A percentile compares a stretch with the other conserved stretches of the same genome.
These are phyloP conservation scores for Paracentrotus lividus DNA, from an alignment of 53 echinoderm and acorn worm species.

Conservation along the genomic window DNA sequence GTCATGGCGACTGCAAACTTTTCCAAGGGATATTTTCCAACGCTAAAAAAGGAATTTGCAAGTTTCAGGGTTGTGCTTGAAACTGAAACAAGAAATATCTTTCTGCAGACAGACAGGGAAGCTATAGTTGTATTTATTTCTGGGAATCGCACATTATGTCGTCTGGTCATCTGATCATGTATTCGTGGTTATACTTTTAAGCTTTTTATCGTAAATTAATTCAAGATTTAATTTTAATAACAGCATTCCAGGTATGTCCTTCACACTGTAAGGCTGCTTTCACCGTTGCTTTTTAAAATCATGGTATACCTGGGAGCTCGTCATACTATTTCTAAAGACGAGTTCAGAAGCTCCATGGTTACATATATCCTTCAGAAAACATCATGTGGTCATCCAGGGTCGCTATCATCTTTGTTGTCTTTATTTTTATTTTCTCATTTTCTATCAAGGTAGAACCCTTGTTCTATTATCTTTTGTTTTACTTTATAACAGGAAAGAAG, in stretches of 20 bases:
- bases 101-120: background rate
- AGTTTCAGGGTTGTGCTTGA: background rate
- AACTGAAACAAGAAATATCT: background rate
- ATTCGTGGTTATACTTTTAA: no score
- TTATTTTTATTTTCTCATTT: background rate
- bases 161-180: background rate
- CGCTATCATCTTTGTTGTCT: background rate
- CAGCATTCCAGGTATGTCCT: background rate
- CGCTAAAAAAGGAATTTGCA: constrained; percentile 33
- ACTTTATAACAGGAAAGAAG: background rate
- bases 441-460: background rate
- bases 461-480: background rate
- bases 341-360: no score
- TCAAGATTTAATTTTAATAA: background rate
- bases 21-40: constrained; percentile 15
- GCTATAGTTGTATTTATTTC: background rate
- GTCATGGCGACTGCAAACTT: constrained; percentile 55
- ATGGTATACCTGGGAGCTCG: constrained; percentile 9
- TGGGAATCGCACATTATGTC: background rate
- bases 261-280: background rate
- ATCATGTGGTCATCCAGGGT: constrained; percentile 29
- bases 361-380: constrained; percentile 10
- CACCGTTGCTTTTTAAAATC: background rate
- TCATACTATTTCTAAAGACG: constrained; percentile 33
- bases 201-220: background rate